A percentile compares a stretch with the other conserved stretches of the same genome.
These are phyloP conservation scores for Diogma glabrata DNA, from an alignment of 2,888 invertebrate species.

Conservation along the genomic window DNA sequence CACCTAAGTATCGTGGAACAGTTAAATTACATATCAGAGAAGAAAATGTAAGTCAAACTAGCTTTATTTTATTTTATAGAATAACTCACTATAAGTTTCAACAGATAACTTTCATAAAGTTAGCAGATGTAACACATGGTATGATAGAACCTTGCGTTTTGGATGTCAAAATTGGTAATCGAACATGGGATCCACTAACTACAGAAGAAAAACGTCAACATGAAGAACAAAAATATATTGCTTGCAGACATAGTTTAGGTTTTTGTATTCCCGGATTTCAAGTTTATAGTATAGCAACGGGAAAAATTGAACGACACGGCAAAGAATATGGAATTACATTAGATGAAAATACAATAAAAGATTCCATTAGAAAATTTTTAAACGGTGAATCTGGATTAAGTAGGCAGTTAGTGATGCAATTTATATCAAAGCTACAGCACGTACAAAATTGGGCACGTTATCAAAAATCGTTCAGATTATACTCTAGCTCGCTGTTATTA, in stretches of 20 bases:
- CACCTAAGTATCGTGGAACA: slow-evolving; percentile 54
- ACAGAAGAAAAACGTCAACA: slow-evolving; percentile 54
- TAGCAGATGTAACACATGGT: slow-evolving; percentile 63
- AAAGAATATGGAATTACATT: slow-evolving; percentile 73
- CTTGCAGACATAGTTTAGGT: slow-evolving; percentile 58
- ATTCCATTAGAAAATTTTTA: slow-evolving; percentile 60
- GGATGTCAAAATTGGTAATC: slow-evolving; percentile 75
- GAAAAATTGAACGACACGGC: slow-evolving; percentile 51
- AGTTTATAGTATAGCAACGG: slow-evolving; percentile 50
- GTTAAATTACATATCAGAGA: slow-evolving; percentile 38
- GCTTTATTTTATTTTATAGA: background rate
- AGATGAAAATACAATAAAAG: slow-evolving; percentile 50
- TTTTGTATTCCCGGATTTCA: slow-evolving; percentile 81
- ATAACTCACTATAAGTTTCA: background rate
- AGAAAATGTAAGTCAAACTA: slow-evolving; percentile 28
- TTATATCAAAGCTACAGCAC: slow-evolving; percentile 55
- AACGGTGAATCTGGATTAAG: slow-evolving; percentile 47
- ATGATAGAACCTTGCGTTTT: slow-evolving; percentile 72
- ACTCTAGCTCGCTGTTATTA: slow-evolving; percentile 75
- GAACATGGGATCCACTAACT: slow-evolving; percentile 79
- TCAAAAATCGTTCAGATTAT: slow-evolving; percentile 56
- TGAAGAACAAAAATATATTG: slow-evolving; percentile 61
- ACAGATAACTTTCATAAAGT: slow-evolving; percentile 57
- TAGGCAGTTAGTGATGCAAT: slow-evolving; percentile 52
- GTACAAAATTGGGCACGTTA: slow-evolving; percentile 61